phyloP scores from a whole-genome alignment of 2,113 vertebrate genomes.

The Neotoma lepida region DNA sequence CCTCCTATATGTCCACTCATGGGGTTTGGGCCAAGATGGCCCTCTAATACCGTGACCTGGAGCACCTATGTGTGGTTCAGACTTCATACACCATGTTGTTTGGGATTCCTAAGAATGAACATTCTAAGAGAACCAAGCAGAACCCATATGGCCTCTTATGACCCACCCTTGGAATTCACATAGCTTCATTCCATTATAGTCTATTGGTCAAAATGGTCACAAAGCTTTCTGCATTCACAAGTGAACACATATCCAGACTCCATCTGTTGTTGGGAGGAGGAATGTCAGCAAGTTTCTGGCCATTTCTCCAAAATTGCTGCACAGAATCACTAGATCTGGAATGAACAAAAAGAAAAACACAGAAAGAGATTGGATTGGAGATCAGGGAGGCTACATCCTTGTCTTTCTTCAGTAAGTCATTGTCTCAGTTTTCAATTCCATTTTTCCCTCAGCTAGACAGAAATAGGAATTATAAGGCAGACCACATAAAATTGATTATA shows the following conservation, averaged over 20 bases:
- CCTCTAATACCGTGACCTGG: background rate
- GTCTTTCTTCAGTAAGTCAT: background rate
- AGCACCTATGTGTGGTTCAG: background rate
- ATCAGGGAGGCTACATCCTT: background rate
- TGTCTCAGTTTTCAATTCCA: background rate
- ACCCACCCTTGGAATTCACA: background rate
- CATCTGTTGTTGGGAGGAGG: background rate
- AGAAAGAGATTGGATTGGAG: background rate
- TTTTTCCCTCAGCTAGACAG: slow-evolving; percentile 29
- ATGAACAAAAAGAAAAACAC: background rate
- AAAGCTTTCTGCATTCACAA: background rate
- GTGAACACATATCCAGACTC: background rate
- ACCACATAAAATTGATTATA: slow-evolving; percentile 6
- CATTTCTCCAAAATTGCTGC: background rate
- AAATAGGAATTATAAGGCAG: background rate
- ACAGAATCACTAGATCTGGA: background rate
- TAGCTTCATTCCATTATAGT: background rate
- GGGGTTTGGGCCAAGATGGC: background rate
- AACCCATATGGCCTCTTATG: background rate
- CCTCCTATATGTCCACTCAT: background rate
- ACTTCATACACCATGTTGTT: background rate
- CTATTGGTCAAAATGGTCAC: background rate
- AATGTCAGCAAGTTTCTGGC: background rate
- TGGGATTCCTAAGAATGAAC: background rate
- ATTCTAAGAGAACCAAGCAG: background rate